These are phyloP conservation scores for Tenthredo distinguenda DNA, from an alignment of 2,888 invertebrate species.

Conservation along the genomic window DNA sequence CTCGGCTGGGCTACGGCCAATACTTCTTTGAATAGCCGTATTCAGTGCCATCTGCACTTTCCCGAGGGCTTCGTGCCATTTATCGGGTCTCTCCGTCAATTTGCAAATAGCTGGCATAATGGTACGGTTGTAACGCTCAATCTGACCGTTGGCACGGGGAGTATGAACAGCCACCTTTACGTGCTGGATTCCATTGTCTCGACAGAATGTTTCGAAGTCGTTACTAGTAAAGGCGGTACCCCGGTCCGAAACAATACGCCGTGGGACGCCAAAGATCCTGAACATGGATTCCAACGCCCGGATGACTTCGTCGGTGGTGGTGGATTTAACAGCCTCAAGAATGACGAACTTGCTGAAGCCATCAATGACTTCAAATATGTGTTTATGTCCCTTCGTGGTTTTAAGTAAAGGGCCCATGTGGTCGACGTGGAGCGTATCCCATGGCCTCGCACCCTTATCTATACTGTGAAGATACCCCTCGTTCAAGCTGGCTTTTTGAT, in stretches of 20 bases:
- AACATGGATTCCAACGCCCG: conserved; percentile 13
- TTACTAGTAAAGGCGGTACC: conserved; percentile 42
- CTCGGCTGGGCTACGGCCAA: conserved; percentile 34
- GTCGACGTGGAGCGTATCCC: not conserved
- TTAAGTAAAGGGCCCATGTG: conserved; percentile 12
- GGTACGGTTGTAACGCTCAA: conserved; percentile 49
- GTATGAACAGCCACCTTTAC: conserved; percentile 42
- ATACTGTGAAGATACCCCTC: conserved; percentile 30
- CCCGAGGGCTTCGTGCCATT: conserved; percentile 40
- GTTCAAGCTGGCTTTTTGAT: conserved; percentile 33
- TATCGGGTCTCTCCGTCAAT: conserved; percentile 27
- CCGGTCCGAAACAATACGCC: conserved; percentile 42
- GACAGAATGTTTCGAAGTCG: conserved; percentile 26
- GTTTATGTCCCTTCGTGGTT: not conserved
- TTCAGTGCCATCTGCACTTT: conserved; percentile 42
- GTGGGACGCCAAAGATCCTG: conserved; percentile 23
- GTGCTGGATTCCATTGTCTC: conserved; percentile 16
- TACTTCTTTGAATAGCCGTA: conserved; percentile 28
- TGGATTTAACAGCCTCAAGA: conserved; percentile 21
- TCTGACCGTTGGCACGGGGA: conserved; percentile 44
- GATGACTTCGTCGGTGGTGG: conserved; percentile 23
- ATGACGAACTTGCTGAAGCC: conserved; percentile 27
- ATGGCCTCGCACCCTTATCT: not conserved
- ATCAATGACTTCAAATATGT: conserved; percentile 34
- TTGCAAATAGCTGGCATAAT: conserved; percentile 53